Evolutionary conservation across 2,797 vertebrate species (phyloP).

Genomic region (Macropus fuliginosus): DNA sequence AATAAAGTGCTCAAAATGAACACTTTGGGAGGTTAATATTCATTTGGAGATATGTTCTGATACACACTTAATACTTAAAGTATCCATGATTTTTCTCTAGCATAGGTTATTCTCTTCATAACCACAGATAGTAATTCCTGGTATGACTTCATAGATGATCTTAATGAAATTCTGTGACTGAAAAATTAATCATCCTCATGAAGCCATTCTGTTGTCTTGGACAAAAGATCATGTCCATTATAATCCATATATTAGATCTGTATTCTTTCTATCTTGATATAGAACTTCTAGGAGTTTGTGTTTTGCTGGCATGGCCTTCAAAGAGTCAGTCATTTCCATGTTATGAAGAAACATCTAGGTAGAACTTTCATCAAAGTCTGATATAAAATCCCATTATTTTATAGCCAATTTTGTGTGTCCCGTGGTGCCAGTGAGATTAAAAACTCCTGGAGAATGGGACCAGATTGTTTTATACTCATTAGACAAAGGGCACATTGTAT

Average conservation of each 20-base stretch:
- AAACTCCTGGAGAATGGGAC: background rate
- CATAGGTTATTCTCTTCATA: background rate
- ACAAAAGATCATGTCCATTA: background rate
- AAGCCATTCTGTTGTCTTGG: background rate
- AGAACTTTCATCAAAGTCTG: background rate
- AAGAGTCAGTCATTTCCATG: background rate
- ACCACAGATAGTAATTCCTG: background rate
- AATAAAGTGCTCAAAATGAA: background rate
- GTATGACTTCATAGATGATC: background rate
- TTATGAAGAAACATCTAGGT: background rate
- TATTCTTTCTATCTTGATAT: background rate
- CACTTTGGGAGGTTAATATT: background rate
- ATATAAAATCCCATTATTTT: background rate
- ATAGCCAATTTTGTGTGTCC: background rate
- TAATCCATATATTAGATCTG: background rate
- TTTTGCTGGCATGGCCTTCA: background rate
- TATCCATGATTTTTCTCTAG: background rate
- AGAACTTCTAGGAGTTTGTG: background rate
- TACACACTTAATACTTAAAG: background rate
- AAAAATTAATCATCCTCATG: background rate
- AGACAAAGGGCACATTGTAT: background rate
- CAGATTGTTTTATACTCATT: background rate
- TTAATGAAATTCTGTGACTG: background rate
- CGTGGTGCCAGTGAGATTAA: background rate
- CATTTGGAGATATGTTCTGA: background rate